Evolutionary conservation across 2,888 invertebrate species (phyloP), one percentile per base, ranked within the genome.

Genomic region (Pinctada fucata): DNA sequence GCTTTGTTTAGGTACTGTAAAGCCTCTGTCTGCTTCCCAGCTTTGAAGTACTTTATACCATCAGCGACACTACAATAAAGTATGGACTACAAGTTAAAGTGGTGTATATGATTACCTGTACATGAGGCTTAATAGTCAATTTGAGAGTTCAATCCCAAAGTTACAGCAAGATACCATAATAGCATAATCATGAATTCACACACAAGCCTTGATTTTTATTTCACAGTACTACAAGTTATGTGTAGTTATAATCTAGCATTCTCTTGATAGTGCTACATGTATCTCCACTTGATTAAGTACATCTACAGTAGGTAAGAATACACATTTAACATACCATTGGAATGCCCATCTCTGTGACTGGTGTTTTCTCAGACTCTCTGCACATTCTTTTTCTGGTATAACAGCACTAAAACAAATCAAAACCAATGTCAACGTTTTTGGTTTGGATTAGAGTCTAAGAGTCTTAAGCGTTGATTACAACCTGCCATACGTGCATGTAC

Each of bases 331-430:
- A 64, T 79, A 91, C 91, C 88, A 89, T 71, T 96, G 95, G 93
- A 97, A 97, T 1, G 97, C 97, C 97, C 97, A 97, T 93, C 97
- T 97, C 92, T 96, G 96, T 71, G 97, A 97, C 93, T 98, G 98
- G 47, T 95, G 95, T 93, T 97, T 97, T 80, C 97, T 95, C 86
- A 98, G 94, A 92, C 96, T 96, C 87, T 95, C 94, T 64, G 97
- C 96, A 93, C 95, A 97, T 89, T 97, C 97, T 85, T 95, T 94
- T 83, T 95, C 94, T 58, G 96, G 95, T 91, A 97, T 97, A 89
- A 95, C 95, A 47, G 95, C 94, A 89, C 96, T 97, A 90, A 86
- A 91, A 84, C 50, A 79, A 74, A 16, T 31, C 31, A 31, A 31
- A 31, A 31, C 31, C 31, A 31, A 31, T 31, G 31, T 31, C 31